Base-by-base conservation (phyloP, 2,797 vertebrate genomes). In the Notolabrus celidotus region DNA sequence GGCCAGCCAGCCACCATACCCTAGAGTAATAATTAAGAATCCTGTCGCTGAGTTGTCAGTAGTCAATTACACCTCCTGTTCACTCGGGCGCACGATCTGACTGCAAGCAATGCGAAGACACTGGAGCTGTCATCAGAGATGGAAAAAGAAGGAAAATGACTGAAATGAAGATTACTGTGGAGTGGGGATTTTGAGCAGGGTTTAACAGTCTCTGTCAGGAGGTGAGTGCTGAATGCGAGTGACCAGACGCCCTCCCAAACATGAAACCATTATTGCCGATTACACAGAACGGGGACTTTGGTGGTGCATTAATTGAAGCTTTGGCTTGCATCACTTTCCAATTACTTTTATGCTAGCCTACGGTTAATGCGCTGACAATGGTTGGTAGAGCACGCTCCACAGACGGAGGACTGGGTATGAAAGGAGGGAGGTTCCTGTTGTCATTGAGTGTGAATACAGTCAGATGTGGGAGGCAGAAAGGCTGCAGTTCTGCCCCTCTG, bases 291-390 rank as follows among this genome's bases (percentile, higher is more conserved):
- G 67, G 90, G 88, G 92, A 90, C 90, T 93, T 92, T 90, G 90
- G 90, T 82, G 87, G 81, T 79, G 88, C 85, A 85, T 95, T 95
- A 95, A 95, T 95, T 95, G 93, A 89, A 93, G 92, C 92, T 93
- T 89, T 91, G 92, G 90, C 92, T 91, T 80, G 87, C 87, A 87
- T 93, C 91, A 87, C 74, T 93, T 94, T 95, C 93, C 94, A 95
- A 95, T 95, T 95, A 95, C 93, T 94, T 94, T 94, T 92, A 89
- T 92, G 92, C 87, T 93, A 91, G 94, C 94, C 94, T 94, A 92
- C 93, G 93, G 94, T 94, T 94, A 95, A 92, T 87, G 84, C 85
- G 57, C 71, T 74, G 87, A 92, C 92, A 93, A 92, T 93, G 91
- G 87, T 84, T 66, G 83, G 85, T 71, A 71, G 86, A 90, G 89